Percentiles rank a stretch among this genome's conserved stretches.
These are phyloP conservation scores for Tridacna gigas DNA, from an alignment of 2,888 invertebrate genomes.

Conservation along the genomic window DNA sequence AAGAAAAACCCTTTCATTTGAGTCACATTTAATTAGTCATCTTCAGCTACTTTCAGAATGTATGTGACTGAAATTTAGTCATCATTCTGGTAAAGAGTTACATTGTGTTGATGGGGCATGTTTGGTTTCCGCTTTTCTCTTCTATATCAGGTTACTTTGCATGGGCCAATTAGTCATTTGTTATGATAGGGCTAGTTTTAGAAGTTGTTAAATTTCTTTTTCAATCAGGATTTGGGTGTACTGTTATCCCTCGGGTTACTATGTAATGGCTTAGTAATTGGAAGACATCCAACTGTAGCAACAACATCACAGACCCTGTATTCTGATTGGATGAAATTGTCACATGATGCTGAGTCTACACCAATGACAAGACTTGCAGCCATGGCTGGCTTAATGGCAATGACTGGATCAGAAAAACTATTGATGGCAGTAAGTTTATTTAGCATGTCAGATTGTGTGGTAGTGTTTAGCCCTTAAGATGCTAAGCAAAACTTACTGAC, in stretches of 20 bases:
- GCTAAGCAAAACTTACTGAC: too few relatives aligned
- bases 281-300: constrained; percentile 70
- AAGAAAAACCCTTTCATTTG: too few relatives aligned
- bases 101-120: too few relatives aligned
- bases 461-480: too few relatives aligned
- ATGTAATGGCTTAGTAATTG: constrained; percentile 69
- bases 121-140: too few relatives aligned
- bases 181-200: too few relatives aligned
- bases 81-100: background rate
- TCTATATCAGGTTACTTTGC: too few relatives aligned
- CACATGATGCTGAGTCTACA: constrained; percentile 59
- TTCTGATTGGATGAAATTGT: constrained; percentile 66
- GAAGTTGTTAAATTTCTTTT: too few relatives aligned
- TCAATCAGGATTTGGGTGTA: constrained; percentile 67
- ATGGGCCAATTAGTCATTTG: too few relatives aligned
- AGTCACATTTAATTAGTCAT: too few relatives aligned
- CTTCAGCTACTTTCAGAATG: background rate
- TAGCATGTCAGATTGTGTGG: background rate
- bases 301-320: constrained; percentile 59
- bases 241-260: constrained; percentile 71
- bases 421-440: constrained; percentile 54
- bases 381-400: constrained; percentile 73
- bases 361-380: constrained; percentile 70
- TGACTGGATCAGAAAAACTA: constrained; percentile 75
- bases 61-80: background rate